Conservation (phyloP, 2,113 vertebrate genomes). For the Grus americana region DNA sequence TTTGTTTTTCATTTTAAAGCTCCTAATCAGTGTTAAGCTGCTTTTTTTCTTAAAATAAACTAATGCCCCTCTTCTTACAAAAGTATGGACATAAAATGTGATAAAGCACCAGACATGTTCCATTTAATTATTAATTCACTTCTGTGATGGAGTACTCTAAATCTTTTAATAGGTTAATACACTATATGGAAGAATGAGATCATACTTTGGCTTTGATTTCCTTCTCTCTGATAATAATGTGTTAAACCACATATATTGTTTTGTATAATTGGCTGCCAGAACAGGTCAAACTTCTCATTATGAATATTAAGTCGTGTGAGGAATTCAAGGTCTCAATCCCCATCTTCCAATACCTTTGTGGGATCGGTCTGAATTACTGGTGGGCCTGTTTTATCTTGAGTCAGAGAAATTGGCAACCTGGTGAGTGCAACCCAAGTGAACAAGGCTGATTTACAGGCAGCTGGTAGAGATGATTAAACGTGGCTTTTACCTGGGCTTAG, state of each 20-base stretch:
- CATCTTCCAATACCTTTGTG: not conserved
- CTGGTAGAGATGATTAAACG: not conserved
- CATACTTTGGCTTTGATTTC: not conserved
- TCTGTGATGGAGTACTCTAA: not conserved
- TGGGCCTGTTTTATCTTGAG: not conserved
- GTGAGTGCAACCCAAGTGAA: not conserved
- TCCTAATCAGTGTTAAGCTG: not conserved
- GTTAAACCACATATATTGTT: not conserved
- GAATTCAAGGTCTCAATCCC: not conserved
- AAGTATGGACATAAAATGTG: not conserved
- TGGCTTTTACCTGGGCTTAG: not conserved
- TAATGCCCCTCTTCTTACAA: not conserved
- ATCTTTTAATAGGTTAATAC: not conserved
- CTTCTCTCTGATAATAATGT: not conserved
- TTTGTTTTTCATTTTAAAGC: not conserved
- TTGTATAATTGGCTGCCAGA: not conserved
- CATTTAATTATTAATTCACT: not conserved
- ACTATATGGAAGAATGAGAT: constrained; percentile 2
- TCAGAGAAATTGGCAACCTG: not conserved
- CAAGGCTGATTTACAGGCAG: not conserved
- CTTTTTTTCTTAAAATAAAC: not conserved
- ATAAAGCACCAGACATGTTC: not conserved
- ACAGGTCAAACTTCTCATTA: not conserved
- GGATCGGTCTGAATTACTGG: not conserved
- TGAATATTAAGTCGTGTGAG: not conserved